phyloP scores from a whole-genome alignment of 2,797 vertebrate genomes.

The Xiphorhynchus erythropygius region DNA sequence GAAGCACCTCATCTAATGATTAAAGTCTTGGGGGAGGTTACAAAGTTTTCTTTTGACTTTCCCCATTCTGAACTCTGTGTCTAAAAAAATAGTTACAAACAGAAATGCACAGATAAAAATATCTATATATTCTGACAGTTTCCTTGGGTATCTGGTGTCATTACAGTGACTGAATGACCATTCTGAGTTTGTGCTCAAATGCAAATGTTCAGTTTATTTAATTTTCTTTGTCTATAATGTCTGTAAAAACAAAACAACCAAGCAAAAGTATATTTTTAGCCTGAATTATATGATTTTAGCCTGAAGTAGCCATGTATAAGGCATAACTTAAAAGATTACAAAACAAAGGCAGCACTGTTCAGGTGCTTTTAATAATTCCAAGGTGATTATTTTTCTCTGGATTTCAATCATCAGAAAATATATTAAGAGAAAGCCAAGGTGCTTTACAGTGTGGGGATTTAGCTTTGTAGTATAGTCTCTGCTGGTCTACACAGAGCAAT shows the following conservation, averaged over 20 bases:
- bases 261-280: neutral
- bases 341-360: neutral
- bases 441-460: neutral
- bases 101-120: neutral
- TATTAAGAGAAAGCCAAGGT: neutral
- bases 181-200: neutral
- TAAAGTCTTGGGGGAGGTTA: neutral
- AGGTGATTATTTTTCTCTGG: neutral
- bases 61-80: neutral
- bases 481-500: neutral
- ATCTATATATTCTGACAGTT: neutral
- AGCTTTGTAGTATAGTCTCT: neutral
- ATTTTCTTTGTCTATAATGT: neutral
- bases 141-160: neutral
- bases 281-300: no score
- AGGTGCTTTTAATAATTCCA: neutral
- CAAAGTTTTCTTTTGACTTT: neutral
- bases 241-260: neutral
- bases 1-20: neutral
- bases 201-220: neutral
- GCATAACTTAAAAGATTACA: neutral
- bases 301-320: neutral
- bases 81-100: neutral
- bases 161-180: neutral
- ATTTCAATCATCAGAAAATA: neutral